Evolutionary conservation across 1,140 invertebrate genomes (phyloP).

Genomic region (Nylanderia fulva): DNA sequence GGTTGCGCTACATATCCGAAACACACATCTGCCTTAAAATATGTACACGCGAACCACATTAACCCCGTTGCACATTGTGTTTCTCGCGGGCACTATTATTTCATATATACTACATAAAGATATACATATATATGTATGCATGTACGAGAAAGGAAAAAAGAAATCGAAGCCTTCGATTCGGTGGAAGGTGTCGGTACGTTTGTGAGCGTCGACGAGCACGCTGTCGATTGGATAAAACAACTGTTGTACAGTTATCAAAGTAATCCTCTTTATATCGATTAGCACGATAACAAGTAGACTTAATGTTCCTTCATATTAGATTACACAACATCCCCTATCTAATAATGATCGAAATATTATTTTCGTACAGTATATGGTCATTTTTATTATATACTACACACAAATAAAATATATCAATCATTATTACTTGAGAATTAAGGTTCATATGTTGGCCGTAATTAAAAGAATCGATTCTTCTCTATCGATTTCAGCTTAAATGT

Average conservation of each 20-base stretch:
- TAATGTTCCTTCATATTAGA: neutral
- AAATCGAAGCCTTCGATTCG: neutral
- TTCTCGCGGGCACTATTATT: neutral
- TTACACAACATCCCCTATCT: neutral
- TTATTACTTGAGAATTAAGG: neutral
- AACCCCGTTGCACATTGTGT: constrained; percentile 30
- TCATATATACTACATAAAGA: neutral
- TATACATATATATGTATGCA: too few relatives aligned
- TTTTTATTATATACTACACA: too few relatives aligned
- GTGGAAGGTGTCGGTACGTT: neutral
- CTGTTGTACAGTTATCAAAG: neutral
- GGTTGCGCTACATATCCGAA: neutral
- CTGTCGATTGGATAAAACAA: neutral
- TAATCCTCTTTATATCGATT: constrained; percentile 15
- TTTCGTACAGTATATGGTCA: too few relatives aligned
- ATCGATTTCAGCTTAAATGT: neutral
- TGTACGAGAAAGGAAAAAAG: neutral
- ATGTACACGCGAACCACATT: neutral
- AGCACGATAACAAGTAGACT: neutral
- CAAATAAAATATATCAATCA: too few relatives aligned
- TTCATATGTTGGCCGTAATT: neutral
- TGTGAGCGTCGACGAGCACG: constrained; percentile 33
- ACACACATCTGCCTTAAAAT: constrained; percentile 33
- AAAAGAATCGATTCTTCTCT: neutral
- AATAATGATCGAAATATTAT: neutral